Evolutionary conservation across 2,113 vertebrate species (phyloP).

Genomic region (Corythaixoides concolor): DNA sequence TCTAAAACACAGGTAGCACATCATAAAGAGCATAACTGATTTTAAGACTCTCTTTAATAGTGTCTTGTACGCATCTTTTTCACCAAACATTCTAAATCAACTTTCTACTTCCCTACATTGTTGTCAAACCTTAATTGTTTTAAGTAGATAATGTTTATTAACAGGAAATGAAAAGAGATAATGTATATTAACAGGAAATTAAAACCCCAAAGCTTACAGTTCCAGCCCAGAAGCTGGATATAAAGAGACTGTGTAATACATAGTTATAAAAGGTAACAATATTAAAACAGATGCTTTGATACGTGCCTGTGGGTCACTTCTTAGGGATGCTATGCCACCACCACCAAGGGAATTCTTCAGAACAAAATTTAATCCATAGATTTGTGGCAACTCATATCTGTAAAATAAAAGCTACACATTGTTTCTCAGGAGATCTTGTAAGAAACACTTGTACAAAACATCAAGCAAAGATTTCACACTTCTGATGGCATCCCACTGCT

Average conservation of each 20-base stretch:
- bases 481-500: not conserved
- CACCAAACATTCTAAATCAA: not conserved
- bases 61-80: not conserved
- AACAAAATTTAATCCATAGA: constrained; percentile 85
- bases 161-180: not conserved
- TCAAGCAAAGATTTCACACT: not conserved
- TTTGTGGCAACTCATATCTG: constrained; percentile 85
- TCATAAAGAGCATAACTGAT: not conserved
- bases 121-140: not conserved
- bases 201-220: not conserved
- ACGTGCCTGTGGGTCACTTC: constrained; percentile 87
- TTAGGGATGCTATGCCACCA: constrained; percentile 83
- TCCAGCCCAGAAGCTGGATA: not conserved
- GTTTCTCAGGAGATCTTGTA: not conserved
- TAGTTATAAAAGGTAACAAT: not conserved
- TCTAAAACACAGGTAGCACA: not conserved
- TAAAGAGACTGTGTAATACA: not conserved
- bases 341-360: constrained; percentile 84
- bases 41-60: not conserved
- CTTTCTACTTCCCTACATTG: not conserved
- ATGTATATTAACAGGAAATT: not conserved
- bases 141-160: not conserved
- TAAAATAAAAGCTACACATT: not conserved
- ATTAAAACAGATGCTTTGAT: not conserved
- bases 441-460: not conserved